phyloP scores from a whole-genome alignment of 2,888 invertebrate genomes.

The Drosophila mulleri region DNA sequence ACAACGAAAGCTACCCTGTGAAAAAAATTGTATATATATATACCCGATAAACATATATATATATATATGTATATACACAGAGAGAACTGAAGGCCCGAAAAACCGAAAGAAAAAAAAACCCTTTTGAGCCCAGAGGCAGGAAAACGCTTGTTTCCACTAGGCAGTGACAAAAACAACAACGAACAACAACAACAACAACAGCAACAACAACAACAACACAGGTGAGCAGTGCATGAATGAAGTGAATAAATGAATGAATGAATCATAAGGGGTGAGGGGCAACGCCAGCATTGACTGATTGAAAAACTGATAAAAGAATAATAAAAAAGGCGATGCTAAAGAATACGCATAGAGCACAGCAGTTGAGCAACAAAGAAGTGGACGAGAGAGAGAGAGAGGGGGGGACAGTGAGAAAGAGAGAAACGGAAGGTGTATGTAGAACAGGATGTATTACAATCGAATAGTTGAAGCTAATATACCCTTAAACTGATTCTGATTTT shows the following conservation, averaged over 20 bases:
- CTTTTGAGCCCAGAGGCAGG: constrained; percentile 66
- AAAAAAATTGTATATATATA: constrained; percentile 7
- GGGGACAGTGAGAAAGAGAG: neutral
- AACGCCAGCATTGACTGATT: constrained; percentile 61
- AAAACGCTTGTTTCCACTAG: constrained; percentile 79
- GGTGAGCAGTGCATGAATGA: constrained; percentile 71
- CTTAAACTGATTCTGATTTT: too few relatives aligned
- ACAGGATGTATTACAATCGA: neutral
- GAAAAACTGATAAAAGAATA: constrained; percentile 75
- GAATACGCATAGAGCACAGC: neutral
- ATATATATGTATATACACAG: constrained; percentile 14
- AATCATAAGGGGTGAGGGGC: constrained; percentile 46
- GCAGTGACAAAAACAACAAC: constrained; percentile 44
- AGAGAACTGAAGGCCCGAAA: constrained; percentile 38
- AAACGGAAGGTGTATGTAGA: neutral
- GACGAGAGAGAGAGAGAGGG: neutral
- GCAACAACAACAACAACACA: constrained; percentile 48
- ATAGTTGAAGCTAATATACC: constrained; percentile 3
- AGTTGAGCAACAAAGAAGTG: constrained; percentile 10
- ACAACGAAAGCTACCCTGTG: constrained; percentile 29
- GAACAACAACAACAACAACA: constrained; percentile 33
- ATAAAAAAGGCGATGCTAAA: constrained; percentile 40
- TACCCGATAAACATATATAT: constrained; percentile 1
- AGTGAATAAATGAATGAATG: constrained; percentile 76
- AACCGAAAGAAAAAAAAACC: constrained; percentile 16